These are phyloP conservation scores for Pterobdella sp. DNA, from an alignment of 2,888 invertebrate genomes.

Conservation along the genomic window DNA sequence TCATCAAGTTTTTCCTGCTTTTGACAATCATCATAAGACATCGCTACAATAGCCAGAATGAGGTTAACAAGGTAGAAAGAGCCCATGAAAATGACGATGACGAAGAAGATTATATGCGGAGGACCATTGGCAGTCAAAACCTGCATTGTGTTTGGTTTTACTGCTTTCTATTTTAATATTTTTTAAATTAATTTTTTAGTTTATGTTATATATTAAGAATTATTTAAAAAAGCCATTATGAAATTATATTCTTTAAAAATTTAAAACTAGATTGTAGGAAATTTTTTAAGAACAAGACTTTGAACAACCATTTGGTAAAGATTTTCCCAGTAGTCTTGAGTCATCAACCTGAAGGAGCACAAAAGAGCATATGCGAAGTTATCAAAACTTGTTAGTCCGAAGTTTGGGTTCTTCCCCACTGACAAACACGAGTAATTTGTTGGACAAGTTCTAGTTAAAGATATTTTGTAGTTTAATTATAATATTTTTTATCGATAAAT, in stretches of 20 bases:
- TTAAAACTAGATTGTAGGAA: background rate
- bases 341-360: constrained; percentile 94
- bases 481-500: background rate
- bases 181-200: constrained; percentile 1
- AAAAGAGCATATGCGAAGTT: constrained; percentile 94
- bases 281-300: no score
- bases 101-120: constrained; percentile 96
- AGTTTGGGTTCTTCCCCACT: constrained; percentile 87
- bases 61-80: constrained; percentile 97
- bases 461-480: background rate
- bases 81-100: constrained; percentile 94
- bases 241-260: background rate
- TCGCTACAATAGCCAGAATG: constrained; percentile 97
- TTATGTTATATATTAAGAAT: background rate
- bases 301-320: constrained; percentile 78
- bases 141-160: constrained; percentile 50
- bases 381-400: constrained; percentile 94
- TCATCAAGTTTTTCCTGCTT: constrained; percentile 55
- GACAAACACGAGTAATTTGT: constrained; percentile 75
- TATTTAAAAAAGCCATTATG: background rate
- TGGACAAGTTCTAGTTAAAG: constrained; percentile 39
- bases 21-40: constrained; percentile 96
- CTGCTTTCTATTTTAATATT: background rate
- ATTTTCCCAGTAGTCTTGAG: constrained; percentile 97
- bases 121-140: constrained; percentile 88